Base-by-base conservation (phyloP, 1,140 invertebrate species). In the Achatina immaculata region DNA sequence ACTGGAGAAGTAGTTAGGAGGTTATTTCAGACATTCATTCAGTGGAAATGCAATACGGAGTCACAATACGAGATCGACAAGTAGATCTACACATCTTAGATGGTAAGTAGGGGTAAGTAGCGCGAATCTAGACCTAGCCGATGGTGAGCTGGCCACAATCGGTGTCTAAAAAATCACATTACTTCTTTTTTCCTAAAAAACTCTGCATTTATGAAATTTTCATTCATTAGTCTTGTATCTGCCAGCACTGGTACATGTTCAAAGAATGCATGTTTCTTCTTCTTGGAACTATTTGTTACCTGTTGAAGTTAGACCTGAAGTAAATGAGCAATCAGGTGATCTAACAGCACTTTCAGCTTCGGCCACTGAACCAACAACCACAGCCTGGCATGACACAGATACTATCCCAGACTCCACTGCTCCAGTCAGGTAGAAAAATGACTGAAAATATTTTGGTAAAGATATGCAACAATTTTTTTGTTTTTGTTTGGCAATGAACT, bases 301-400 rank as follows among this genome's bases (percentile, higher is more conserved):
- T 24, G 58, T 62, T 7, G 58, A 9, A 62, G 24, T 7, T 45
- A 45, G 16, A 45, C 16, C 16, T 45, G 43, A 7, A 62, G 58
- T 62, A 24, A 62, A 62, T 62, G 58, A 65, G 31, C 62, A 65
- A 28, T 65, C 62, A 65, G 62, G 62, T 65, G 62, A 28, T n/a
- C 24, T 34, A 28, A 28, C n/a, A 34, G 21, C 31, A 28, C 24
- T 24, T 24, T 62, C 58, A 65, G 62, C 62, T 65, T n/a, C 62
- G n/a, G 11, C 31, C 62, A 65, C 9, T 7, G 24, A n/a, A n/a
- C 24, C 9, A 28, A 65, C 62, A n/a, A 65, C 62, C 7, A 7
- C n/a, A 34, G 62, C 62, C 9, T n/a, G 31, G 62, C 62, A 65
- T n/a, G n/a, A 65, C 9, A 65, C 62, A 6, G 11, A 11, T 24